Evolutionary conservation across 1,140 invertebrate species (phyloP), one percentile per base, ranked within the genome.

Genomic region (Gryllus bimaculatus): DNA sequence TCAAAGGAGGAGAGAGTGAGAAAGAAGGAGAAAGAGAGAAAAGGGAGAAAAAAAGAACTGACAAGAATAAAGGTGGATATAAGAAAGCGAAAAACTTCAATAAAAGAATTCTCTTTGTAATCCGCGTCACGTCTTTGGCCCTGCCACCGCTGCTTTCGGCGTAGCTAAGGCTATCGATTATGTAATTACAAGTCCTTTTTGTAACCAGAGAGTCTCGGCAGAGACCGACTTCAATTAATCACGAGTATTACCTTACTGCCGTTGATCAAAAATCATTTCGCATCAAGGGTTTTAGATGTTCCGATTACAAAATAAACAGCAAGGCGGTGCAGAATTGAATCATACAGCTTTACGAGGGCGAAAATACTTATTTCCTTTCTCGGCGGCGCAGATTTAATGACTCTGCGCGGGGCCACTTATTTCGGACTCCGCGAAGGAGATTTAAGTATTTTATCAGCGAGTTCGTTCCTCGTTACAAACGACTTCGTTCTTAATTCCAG

Each of bases 171-270:
- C 54, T 66, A 66, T 66, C 54, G 54, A 66, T 66, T 66, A 66
- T 66, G 54, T 66, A 66, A 66, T 66, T 66, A 66, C 54, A 66
- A 66, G 54, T 66, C 54, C 54, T 66, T 66, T 66, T 66, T 66
- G 54, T 66, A 66, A 66, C 54, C 54, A 66, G 18, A 66, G 54
- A 10, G 54, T 66, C 54, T 66, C 54, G 10, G 7, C 54, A 66
- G 54, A 13, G 54, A 13, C 54, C 18, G 54, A 66, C 54, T 66
- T 66, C 54, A 66, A 66, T 66, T 66, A 66, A 66, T 66, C 54
- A 66, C 54, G 54, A 66, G 54, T 66, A 66, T 66, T 66, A 66
- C 54, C 54, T 66, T 66, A 66, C 54, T 66, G 54, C 54, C 54
- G 54, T 66, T 66, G 54, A 66, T 66, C 54, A 66, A 66, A 66